Base-by-base conservation (phyloP, 2,797 vertebrate genomes). In the Streptopelia turtur region DNA sequence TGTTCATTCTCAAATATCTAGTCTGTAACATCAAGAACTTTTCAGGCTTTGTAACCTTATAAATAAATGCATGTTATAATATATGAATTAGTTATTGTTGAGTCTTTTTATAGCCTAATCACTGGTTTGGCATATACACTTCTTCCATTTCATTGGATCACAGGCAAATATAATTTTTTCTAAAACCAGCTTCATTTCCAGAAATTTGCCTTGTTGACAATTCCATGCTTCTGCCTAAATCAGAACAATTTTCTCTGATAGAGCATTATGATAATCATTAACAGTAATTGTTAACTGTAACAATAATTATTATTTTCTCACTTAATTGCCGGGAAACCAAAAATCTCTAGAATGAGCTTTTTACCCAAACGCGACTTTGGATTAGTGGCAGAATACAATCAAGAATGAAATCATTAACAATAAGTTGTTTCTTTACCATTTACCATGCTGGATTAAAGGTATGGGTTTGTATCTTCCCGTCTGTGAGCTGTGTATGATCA, bases 71-170 rank as follows among this genome's bases (percentile, higher is more conserved):
- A 86, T 69, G 50, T 63, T 92, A 90, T 93, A 90, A 87, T 53
- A 70, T 85, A 70, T 66, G 55, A 70, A 87, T 83, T 92, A 84
- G 75, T 91, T 86, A 96, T 91, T 87, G 53, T 71, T 37, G 33
- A 76, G 49, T 56, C 37, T 92, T 96, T 97, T 94, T 87, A 94
- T 90, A 92, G 60, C 66, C 61, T 90, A 89, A 93, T 94, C 25
- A 94, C 87, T 74, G 83, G 25, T 88, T 87, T 95, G 66, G 68
- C 8, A 6, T 84, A 82, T 47, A 60, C 9, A 60, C 18, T 80
- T 14, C 47, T 89, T 86, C 39, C 8, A 43, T 93, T 95, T 80
- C 28, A 53, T 41, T 90, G 70, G 52, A 53, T 79, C 52, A 53
- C 3, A 2, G 45, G 60, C 35, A 94, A 94, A 86, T 87, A 65